Base-by-base conservation (phyloP, 2,888 invertebrate genomes). In the Tridacna gigas region DNA sequence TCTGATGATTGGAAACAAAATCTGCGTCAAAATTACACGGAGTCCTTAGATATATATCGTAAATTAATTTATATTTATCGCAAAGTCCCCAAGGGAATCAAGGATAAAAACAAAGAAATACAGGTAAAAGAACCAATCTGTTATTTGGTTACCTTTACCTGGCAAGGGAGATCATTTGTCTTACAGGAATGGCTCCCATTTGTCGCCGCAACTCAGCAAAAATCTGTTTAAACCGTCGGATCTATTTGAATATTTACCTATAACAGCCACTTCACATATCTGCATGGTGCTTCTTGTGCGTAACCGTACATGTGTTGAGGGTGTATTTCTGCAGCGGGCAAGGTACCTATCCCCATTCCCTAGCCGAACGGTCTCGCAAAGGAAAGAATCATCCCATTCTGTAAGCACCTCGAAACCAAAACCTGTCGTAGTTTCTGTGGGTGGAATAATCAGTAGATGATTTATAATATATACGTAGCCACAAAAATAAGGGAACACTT, bases 201-300 rank as follows among this genome's bases (percentile, higher is more conserved):
- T 56, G 18, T 56, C 4, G 56, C n/a, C 9, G 18, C n/a, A 56
- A 56, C 4, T 56, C 18, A 9, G 20, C 56, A 2, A 65, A 22
- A 65, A 25, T 2, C 22, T 2, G 12, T 65, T 65, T 60, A 47
- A 65, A 25, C 26, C 37, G 37, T 37, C 37, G 3, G 37, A 37
- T 37, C 37, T 4, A 37, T 4, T 4, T 37, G 37, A 37, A 4
- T 37, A 4, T 5, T 51, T 80, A 87, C 87, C 81, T 26, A 87
- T 47, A 20, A 87, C 77, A 22, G 78, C 87, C 15, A 87, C 87
- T 48, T 87, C 84, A 76, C 87, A 87, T 15, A 87, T 79, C 71
- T 87, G 87, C 71, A 87, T 73, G 18, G 60, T 69, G 48, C 66
- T 75, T 12, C 82, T 61, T 13, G 87, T 77, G 13, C 81, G 74